These are phyloP conservation scores for Epizoanthus illoricatus DNA, from an alignment of 92 coral and sea anemone genomes.

Conservation along the genomic window DNA sequence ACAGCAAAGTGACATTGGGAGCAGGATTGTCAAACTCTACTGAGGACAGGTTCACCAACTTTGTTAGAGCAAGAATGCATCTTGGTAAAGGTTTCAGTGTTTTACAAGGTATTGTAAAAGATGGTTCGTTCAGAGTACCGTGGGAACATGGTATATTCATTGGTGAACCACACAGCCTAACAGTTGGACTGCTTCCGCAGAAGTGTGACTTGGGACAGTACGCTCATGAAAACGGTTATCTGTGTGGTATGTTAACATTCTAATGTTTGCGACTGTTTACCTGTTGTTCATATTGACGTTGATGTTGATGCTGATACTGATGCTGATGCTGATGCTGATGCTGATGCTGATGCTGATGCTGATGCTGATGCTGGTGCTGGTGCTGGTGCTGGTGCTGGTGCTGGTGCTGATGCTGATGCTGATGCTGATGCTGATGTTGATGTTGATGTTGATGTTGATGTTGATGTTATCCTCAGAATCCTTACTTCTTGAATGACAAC, in stretches of 20 bases:
- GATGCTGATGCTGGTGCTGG: too few relatives aligned
- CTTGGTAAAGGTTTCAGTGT: conserved; percentile 18
- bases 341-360: too few relatives aligned
- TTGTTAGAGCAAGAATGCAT: conserved; percentile 11
- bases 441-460: too few relatives aligned
- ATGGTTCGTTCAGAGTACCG: neutral
- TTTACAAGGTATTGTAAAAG: conserved; percentile 2
- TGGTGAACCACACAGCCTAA: conserved; percentile 11
- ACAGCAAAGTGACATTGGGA: conserved; percentile 1
- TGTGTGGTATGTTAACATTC: conserved; percentile 36
- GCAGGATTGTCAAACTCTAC: neutral
- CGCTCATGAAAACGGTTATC: conserved; percentile 41
- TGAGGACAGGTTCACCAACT: conserved; percentile 3
- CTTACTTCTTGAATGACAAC: neutral
- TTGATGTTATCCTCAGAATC: neutral
- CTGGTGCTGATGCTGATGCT: neutral
- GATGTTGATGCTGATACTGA: neutral
- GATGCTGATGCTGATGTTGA: too few relatives aligned
- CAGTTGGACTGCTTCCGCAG: conserved; percentile 13
- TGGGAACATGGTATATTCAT: conserved; percentile 14
- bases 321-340: neutral
- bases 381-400: neutral
- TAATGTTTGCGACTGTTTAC: neutral
- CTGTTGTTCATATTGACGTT: neutral
- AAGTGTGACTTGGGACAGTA: conserved; percentile 29